Base-by-base conservation (phyloP, 2,797 vertebrate genomes). In the Channallabes apus region DNA sequence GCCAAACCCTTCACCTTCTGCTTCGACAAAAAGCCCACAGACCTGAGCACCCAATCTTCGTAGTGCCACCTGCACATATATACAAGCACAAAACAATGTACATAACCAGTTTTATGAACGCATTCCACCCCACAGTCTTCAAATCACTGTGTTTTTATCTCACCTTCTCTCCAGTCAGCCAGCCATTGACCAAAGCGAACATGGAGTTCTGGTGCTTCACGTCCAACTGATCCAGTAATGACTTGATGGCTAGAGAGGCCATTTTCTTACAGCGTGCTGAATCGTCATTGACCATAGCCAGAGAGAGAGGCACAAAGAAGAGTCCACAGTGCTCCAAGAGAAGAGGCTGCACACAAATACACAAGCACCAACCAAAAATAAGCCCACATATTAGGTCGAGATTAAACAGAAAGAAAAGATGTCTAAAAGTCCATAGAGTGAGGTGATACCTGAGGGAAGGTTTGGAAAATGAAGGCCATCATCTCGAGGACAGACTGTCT, bases 401-500 rank as follows among this genome's bases (percentile, higher is more conserved):
- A 51, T 6, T 54, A 12, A 32, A 68, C 8, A 67, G 41, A 68
- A 67, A 32, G 41, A 32, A 24, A 35, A 56, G 6, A 51, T 68
- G 24, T 67, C 54, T 12, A 56, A 56, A 7, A 15, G 11, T 32
- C 41, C 11, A 68, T 15, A 17, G 81, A 51, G 62, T 67, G 4
- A 80, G n/a, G 64, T 24, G 6, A 87, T 95, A 99, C 98, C 96
- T 95, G 91, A 69, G 98, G 98, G 88, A 99, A 99, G 0, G 90
- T 92, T 90, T 97, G 97, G 62, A 98, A 96, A 87, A 99, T 94
- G 89, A 93, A 97, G 0, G 94, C 96, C 86, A 99, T 93, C 95
- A 99, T 97, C 93, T 99, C 98, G 89, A 99, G 93, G 0, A 95
- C 94, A 0, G 97, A 99, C 86, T 97, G 97, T 90, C 98, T 95